phyloP scores from a whole-genome alignment of 2,888 invertebrate genomes.

The Cephus nigrinus region DNA sequence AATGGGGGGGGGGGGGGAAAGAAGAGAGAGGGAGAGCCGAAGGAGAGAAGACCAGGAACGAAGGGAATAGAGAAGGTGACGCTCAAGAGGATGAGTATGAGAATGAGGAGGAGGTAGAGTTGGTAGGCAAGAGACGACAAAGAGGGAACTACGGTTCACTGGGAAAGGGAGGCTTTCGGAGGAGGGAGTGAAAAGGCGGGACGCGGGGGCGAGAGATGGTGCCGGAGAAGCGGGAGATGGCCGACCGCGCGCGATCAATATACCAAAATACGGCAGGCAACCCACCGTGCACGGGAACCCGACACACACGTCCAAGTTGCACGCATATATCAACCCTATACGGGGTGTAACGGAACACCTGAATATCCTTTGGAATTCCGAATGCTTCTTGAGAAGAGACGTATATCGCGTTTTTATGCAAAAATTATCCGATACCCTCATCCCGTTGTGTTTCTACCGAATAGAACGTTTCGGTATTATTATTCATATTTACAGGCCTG shows the following conservation, averaged over 20 bases:
- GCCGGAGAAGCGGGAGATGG: conserved; percentile 53
- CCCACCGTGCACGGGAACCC: conserved; percentile 42
- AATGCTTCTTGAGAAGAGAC: no score
- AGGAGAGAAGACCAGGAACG: conserved; percentile 10
- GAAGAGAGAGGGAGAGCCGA: no score
- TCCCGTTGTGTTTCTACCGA: no score
- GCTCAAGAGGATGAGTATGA: conserved; percentile 26
- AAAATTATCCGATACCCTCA: no score
- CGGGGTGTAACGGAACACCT: no score
- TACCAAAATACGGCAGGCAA: conserved; percentile 66
- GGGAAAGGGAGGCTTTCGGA: conserved; percentile 16
- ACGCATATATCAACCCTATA: background rate
- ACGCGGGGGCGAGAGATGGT: conserved; percentile 46
- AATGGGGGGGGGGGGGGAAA: conserved; percentile 26
- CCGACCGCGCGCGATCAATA: conserved; percentile 65
- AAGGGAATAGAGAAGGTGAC: conserved; percentile 27
- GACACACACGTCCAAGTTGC: conserved; percentile 1
- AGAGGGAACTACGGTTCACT: conserved; percentile 19
- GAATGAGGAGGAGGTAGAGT: conserved; percentile 27
- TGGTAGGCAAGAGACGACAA: conserved; percentile 22
- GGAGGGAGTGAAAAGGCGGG: conserved; percentile 30
- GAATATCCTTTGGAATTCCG: no score
- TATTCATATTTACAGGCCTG: no score
- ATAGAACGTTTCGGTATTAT: no score
- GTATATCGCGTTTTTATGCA: no score